Evolutionary conservation across 2,888 invertebrate genomes (phyloP).

Genomic region (Lamproptera curius): DNA sequence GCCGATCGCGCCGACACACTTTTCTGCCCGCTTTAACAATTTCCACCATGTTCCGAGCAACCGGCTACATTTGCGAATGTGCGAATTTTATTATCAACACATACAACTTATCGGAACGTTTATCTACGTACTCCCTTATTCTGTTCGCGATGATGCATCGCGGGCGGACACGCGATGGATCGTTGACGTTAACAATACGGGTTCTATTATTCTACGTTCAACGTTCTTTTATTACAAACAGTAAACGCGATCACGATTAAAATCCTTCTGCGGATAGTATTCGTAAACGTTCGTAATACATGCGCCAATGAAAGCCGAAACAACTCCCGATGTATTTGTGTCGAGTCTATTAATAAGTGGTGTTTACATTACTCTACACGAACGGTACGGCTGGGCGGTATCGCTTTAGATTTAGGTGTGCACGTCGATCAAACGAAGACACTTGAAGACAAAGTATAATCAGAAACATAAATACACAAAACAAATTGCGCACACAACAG

Average conservation of each 20-base stretch:
- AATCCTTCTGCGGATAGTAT: background rate
- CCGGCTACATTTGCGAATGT: conserved; percentile 16
- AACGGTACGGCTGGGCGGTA: background rate
- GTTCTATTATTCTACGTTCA: too few species aligned
- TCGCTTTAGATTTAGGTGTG: too few species aligned
- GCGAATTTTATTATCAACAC: background rate
- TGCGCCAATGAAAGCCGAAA: background rate
- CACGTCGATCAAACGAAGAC: too few species aligned
- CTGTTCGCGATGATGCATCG: too few species aligned
- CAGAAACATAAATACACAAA: too few species aligned
- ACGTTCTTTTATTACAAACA: too few species aligned
- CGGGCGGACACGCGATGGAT: too few species aligned
- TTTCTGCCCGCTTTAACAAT: conserved; percentile 40
- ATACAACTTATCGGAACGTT: background rate
- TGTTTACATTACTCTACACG: conserved; percentile 14
- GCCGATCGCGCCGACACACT: conserved; percentile 46
- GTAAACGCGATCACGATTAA: background rate
- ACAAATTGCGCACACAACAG: background rate
- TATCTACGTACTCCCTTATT: too few species aligned
- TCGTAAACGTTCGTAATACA: background rate
- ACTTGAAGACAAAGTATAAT: too few species aligned
- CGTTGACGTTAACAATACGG: too few species aligned
- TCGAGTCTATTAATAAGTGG: conserved; percentile 9
- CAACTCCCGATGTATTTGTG: conserved; percentile 5
- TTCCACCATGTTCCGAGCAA: conserved; percentile 25